Percentiles rank a stretch among this genome's conserved stretches.
phyloP scores from a whole-genome alignment of 1,140 invertebrate species.

The Manduca sexta region DNA sequence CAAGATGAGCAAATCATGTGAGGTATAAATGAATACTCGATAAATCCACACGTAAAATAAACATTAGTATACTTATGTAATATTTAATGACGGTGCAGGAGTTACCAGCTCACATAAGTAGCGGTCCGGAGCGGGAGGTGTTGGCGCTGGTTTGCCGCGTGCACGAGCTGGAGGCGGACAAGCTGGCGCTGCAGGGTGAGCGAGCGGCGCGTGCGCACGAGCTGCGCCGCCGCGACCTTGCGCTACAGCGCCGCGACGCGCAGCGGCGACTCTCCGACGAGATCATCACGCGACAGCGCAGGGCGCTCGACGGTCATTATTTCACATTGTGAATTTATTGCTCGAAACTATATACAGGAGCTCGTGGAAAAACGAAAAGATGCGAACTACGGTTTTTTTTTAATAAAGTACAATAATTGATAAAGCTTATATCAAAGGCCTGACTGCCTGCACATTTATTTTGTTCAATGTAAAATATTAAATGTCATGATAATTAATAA shows the following conservation, averaged over 20 bases:
- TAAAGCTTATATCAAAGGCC: too few species aligned
- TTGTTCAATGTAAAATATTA: too few species aligned
- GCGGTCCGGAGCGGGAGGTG: conserved; percentile 90
- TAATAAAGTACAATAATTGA: too few species aligned
- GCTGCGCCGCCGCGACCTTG: conserved; percentile 85
- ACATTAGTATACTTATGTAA: too few species aligned
- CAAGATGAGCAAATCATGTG: too few species aligned
- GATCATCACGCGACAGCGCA: conserved; percentile 90
- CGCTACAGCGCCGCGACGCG: conserved; percentile 87
- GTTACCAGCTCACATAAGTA: conserved; percentile 86
- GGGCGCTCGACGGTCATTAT: conserved; percentile 86
- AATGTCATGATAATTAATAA: too few species aligned
- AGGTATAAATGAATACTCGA: too few species aligned
- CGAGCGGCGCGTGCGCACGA: conserved; percentile 89
- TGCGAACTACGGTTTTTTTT: too few species aligned
- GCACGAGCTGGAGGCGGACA: conserved; percentile 93
- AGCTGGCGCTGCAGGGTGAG: conserved; percentile 91
- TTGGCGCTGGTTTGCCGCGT: conserved; percentile 88
- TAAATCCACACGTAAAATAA: too few species aligned
- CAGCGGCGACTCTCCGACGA: conserved; percentile 91
- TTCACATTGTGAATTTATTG: not conserved
- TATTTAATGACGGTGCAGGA: conserved; percentile 73
- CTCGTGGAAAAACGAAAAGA: too few species aligned
- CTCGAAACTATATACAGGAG: not conserved
- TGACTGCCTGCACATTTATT: too few species aligned